These are phyloP conservation scores for Noctilio leporinus DNA, from an alignment of 2,113 vertebrate genomes.

Conservation along the genomic window DNA sequence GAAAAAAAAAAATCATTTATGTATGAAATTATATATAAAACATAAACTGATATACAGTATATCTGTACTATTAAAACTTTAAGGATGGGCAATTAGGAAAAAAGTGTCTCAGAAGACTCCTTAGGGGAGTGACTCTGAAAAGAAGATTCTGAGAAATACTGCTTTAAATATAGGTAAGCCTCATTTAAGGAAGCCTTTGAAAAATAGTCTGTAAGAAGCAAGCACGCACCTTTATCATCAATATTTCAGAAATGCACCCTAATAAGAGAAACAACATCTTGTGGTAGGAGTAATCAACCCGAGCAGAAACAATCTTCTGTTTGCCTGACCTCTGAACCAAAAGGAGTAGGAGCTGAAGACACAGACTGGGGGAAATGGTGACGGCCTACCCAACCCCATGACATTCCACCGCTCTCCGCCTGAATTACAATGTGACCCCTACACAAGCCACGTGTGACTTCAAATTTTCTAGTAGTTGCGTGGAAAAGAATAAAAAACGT, in stretches of 20 bases:
- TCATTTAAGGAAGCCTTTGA: not conserved
- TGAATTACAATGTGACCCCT: too few species aligned
- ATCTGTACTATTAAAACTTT: not conserved
- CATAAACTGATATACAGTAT: not conserved
- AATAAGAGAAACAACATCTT: not conserved
- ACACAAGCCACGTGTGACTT: not conserved
- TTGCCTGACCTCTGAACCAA: not conserved
- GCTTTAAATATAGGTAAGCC: not conserved
- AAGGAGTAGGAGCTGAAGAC: not conserved
- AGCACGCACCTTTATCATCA: not conserved
- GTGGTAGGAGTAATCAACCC: not conserved
- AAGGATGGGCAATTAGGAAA: accelerated
- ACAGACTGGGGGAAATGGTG: not conserved
- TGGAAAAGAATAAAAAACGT: not conserved
- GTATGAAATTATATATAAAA: not conserved
- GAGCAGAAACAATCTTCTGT: not conserved
- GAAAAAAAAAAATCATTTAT: not conserved
- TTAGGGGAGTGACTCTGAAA: not conserved
- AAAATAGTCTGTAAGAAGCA: not conserved
- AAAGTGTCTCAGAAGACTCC: not conserved
- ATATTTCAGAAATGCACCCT: not conserved
- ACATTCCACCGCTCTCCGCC: not conserved
- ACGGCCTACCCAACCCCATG: not conserved
- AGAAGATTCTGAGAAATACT: not conserved
- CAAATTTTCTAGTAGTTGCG: not conserved